phyloP scores from a whole-genome alignment of 2,888 invertebrate genomes.

The Phengaris alcon region DNA sequence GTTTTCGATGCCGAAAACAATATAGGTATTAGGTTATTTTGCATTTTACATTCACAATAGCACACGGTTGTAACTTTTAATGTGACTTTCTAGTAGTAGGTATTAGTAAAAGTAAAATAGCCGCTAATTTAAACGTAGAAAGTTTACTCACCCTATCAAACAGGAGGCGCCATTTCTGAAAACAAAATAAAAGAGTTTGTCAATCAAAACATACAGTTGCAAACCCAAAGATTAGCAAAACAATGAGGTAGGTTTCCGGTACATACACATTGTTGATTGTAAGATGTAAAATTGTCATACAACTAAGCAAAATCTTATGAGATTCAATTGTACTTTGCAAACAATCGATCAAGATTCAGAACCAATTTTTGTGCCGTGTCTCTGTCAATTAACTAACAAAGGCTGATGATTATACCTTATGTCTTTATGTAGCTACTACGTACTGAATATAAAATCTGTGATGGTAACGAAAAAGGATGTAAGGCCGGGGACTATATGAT shows the following conservation, averaged over 20 bases:
- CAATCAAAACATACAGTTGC: background rate
- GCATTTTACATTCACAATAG: too few species aligned
- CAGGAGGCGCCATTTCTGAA: conserved; percentile 93
- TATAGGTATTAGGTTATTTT: too few species aligned
- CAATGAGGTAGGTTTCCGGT: background rate
- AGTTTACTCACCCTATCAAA: conserved; percentile 87
- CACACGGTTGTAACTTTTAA: too few species aligned
- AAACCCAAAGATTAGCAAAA: conserved; percentile 2
- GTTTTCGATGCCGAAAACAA: too few species aligned
- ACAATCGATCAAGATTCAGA: conserved; percentile 10
- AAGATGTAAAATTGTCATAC: conserved; percentile 20
- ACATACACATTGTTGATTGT: conserved; percentile 14
- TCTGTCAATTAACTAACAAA: conserved; percentile 8
- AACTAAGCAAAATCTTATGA: conserved; percentile 13
- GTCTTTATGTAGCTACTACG: background rate
- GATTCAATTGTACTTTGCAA: conserved; percentile 16
- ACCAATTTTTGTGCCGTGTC: background rate
- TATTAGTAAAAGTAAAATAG: too few species aligned
- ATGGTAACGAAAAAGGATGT: too few species aligned
- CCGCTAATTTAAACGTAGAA: background rate
- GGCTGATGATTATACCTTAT: background rate
- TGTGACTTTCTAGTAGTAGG: too few species aligned
- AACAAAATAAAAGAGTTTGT: conserved; percentile 47
- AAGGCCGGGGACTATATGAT: too few species aligned
- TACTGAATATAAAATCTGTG: too few species aligned